Evolutionary conservation across 2,113 vertebrate genomes (phyloP), one percentile per base, ranked within the genome.

Genomic region (Mus spicilegus): DNA sequence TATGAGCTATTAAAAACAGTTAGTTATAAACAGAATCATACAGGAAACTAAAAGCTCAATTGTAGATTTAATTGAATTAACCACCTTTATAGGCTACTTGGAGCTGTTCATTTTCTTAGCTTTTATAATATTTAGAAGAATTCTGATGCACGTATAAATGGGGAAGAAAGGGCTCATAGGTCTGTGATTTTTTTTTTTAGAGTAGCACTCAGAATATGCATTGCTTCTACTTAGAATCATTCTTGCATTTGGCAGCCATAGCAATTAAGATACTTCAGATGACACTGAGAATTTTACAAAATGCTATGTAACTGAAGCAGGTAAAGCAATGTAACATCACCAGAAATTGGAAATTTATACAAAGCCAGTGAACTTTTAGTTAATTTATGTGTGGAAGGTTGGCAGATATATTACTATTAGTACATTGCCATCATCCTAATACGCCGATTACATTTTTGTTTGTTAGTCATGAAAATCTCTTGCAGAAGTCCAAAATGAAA

Each of bases 61-160:
- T 87, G 19, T 5, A 70, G 7, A 13, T 26, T 69, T 0, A 78
- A 97, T 46, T 89, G 69, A 96, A 82, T 95, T 86, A 96, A 30
- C 22, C 14, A 22, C 2, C 28, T 86, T 86, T 8, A 69, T 36
- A 22, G 5, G 17, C 17, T 86, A 36, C 19, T 51, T 86, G 42
- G 2, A 49, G 42, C 17, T 69, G 2, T 30, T 69, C 20, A 70
- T 11, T 54, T 65, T 51, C 30, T 24, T 42, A 89, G 8, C 46
- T 56, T 46, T 56, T 81, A 96, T 20, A 65, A 3, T 75, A 36
- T 96, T 97, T 94, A 97, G 69, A 96, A 96, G 80, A 20, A 46
- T 63, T 97, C 20, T 97, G 88, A 97, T 89, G 84, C 96, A 96
- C 97, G 95, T 91, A 88, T 97, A 90, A 98, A 98, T 94, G 33